phyloP scores from a whole-genome alignment of 2,113 vertebrate species.

The Scopus umbretta region DNA sequence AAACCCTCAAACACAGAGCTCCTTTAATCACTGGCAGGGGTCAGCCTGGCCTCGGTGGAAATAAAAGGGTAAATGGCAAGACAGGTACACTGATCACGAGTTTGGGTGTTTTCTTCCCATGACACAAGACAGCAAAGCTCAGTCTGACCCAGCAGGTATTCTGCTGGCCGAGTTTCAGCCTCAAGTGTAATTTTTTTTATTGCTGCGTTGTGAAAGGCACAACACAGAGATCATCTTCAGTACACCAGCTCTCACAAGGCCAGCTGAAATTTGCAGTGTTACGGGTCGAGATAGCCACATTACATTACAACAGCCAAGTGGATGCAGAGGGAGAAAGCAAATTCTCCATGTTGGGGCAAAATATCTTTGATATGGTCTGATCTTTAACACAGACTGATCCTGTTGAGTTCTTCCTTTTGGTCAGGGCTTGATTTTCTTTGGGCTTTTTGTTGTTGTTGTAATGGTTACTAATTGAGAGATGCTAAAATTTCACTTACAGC shows the following conservation, averaged over 20 bases:
- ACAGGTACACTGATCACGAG: background rate
- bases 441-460: background rate
- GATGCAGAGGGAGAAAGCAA: background rate
- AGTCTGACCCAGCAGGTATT: background rate
- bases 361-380: background rate
- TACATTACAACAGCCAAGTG: background rate
- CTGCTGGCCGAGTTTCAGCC: background rate
- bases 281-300: rapidly evolving
- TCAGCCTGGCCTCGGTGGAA: background rate
- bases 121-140: background rate
- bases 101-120: background rate
- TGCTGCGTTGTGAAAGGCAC: background rate
- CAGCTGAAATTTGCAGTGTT: background rate
- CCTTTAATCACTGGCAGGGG: background rate
- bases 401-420: background rate
- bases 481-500: background rate
- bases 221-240: background rate
- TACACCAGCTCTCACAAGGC: background rate
- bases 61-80: background rate
- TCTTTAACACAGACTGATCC: background rate
- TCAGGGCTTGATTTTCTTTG: background rate
- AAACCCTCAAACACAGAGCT: background rate
- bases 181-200: background rate
- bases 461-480: background rate
- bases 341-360: background rate